phyloP scores from a whole-genome alignment of 2,797 vertebrate species.

The Mastacembelus armatus region DNA sequence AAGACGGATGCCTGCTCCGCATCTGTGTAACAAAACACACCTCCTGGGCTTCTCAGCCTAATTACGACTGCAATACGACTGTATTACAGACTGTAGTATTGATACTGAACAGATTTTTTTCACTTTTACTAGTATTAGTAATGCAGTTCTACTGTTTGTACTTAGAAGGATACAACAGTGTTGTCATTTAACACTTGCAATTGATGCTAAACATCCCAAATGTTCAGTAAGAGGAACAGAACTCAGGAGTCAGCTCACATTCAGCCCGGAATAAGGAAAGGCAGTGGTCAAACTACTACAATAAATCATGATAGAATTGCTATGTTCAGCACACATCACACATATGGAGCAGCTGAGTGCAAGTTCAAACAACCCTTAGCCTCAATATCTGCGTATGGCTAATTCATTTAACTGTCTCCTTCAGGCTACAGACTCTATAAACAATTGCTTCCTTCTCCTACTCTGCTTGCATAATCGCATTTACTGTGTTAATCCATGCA shows the following conservation, averaged over 20 bases:
- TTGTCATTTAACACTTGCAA: no score
- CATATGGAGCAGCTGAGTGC: neutral
- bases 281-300: neutral
- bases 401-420: slow-evolving; percentile 46
- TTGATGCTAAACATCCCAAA: no score
- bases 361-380: slow-evolving; percentile 2
- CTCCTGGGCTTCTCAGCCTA: no score
- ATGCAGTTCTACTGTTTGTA: no score
- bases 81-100: no score
- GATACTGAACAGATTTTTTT: no score
- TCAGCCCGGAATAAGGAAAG: neutral
- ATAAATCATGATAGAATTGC: neutral
- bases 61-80: no score
- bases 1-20: no score
- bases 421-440: slow-evolving; percentile 49
- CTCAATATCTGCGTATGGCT: slow-evolving; percentile 13
- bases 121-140: no score
- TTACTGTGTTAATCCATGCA: slow-evolving; percentile 55
- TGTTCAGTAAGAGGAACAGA: no score
- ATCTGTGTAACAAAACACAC: no score
- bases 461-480: slow-evolving; percentile 61
- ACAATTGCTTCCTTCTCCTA: slow-evolving; percentile 35
- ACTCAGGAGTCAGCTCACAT: neutral
- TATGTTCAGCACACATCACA: neutral
- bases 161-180: no score